Percentiles rank a stretch among this genome's conserved stretches.
Conservation (phyloP, 1,140 invertebrate species). For the Leucophenga varia region DNA sequence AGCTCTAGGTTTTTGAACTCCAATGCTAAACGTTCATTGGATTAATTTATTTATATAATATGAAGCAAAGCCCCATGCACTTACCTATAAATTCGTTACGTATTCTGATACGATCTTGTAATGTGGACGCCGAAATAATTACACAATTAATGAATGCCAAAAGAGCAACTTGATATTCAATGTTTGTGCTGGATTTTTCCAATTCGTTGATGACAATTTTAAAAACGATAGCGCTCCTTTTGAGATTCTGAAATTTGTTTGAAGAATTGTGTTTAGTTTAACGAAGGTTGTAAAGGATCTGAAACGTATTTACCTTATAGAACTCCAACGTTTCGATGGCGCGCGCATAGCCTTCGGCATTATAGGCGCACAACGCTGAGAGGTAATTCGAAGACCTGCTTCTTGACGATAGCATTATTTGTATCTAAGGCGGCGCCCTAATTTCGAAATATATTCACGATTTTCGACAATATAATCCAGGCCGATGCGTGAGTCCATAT, state of each 20-base stretch:
- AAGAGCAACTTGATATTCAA: slow-evolving; percentile 87
- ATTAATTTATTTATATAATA: too few relatives aligned
- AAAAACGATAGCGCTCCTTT: slow-evolving; percentile 84
- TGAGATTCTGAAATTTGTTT: slow-evolving; percentile 66
- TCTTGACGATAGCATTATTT: slow-evolving; percentile 81
- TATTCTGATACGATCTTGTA: slow-evolving; percentile 83
- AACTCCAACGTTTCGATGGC: slow-evolving; percentile 84
- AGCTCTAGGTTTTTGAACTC: too few relatives aligned
- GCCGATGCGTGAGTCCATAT: slow-evolving; percentile 84
- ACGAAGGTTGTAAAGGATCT: not conserved
- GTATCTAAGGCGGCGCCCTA: slow-evolving; percentile 87
- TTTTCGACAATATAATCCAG: slow-evolving; percentile 93
- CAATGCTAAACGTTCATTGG: too few relatives aligned
- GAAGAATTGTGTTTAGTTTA: slow-evolving; percentile 3
- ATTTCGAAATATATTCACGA: slow-evolving; percentile 86
- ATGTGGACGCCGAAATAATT: slow-evolving; percentile 84
- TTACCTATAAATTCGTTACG: slow-evolving; percentile 94
- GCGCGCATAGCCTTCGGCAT: slow-evolving; percentile 77
- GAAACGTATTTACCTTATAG: slow-evolving; percentile 70
- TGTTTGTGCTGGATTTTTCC: slow-evolving; percentile 67
- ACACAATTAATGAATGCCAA: slow-evolving; percentile 95
- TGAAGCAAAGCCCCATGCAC: too few relatives aligned
- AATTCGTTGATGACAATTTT: slow-evolving; percentile 85
- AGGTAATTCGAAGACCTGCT: slow-evolving; percentile 90
- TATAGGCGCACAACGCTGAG: slow-evolving; percentile 87